Conservation (phyloP, 2,797 vertebrate genomes). For the Diplodus puntazzo region DNA sequence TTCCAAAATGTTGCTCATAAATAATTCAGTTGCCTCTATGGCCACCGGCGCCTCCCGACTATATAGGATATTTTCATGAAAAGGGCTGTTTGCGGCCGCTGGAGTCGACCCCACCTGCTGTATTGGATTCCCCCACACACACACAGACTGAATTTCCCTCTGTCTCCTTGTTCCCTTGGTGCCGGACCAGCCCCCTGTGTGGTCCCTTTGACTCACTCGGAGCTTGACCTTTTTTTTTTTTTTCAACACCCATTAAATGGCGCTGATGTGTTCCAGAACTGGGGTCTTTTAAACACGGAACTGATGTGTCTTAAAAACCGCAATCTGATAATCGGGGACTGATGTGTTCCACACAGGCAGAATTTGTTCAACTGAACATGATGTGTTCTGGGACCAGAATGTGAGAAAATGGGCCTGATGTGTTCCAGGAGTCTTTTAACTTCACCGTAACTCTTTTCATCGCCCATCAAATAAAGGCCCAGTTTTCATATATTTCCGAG, state of each 20-base stretch:
- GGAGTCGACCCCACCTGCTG: constrained; percentile 45
- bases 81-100: constrained; percentile 53
- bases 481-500: too few relatives aligned
- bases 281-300: constrained; percentile 9
- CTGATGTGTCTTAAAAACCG: constrained; percentile 17
- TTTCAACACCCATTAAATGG: constrained; percentile 40
- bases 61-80: constrained; percentile 58
- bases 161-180: constrained; percentile 18
- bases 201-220: constrained; percentile 29
- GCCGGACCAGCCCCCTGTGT: background rate
- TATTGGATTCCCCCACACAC: constrained; percentile 14
- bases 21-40: constrained; percentile 77
- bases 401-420: background rate
- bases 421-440: background rate
- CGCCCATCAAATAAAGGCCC: background rate
- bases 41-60: constrained; percentile 55
- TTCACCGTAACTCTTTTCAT: background rate
- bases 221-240: constrained; percentile 46
- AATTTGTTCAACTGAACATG: constrained; percentile 14
- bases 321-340: constrained; percentile 9
- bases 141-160: constrained; percentile 3
- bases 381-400: background rate
- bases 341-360: constrained; percentile 10
- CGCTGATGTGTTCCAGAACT: constrained; percentile 44
- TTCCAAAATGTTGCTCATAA: constrained; percentile 82